Conservation (phyloP, 1,140 invertebrate genomes). For the Phenacoccus solenopsis region DNA sequence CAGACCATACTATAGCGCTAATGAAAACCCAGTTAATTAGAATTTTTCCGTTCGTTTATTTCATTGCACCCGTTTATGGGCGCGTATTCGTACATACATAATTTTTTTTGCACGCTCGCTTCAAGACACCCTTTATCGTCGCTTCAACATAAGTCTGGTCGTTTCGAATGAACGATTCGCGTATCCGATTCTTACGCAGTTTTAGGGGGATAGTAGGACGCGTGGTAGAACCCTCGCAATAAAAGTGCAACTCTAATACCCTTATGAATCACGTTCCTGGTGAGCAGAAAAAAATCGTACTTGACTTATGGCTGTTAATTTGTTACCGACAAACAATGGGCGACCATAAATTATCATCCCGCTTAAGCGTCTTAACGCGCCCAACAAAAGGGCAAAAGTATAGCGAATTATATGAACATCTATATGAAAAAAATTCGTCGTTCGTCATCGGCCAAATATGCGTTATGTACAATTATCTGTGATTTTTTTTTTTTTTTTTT, state of each 20-base stretch:
- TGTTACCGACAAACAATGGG: neutral
- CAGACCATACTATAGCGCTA: neutral
- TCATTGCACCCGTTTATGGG: no score
- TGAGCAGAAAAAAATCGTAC: slow-evolving; percentile 3
- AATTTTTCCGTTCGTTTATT: neutral
- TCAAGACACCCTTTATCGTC: neutral
- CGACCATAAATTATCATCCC: neutral
- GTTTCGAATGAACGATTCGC: neutral
- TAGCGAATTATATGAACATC: neutral
- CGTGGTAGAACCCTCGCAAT: neutral
- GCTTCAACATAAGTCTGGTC: neutral
- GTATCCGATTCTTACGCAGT: neutral
- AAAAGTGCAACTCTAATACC: neutral
- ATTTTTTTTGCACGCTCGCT: neutral
- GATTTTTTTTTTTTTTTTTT: no score
- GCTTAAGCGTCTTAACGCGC: neutral
- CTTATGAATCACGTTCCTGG: neutral
- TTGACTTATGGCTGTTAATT: neutral
- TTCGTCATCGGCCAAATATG: no score
- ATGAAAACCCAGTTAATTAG: neutral
- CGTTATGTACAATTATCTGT: no score
- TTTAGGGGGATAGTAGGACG: neutral
- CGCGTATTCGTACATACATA: no score
- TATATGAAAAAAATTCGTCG: no score
- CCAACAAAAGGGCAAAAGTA: neutral